phyloP scores from a whole-genome alignment of 2,113 vertebrate species.

The Podarcis cretensis region DNA sequence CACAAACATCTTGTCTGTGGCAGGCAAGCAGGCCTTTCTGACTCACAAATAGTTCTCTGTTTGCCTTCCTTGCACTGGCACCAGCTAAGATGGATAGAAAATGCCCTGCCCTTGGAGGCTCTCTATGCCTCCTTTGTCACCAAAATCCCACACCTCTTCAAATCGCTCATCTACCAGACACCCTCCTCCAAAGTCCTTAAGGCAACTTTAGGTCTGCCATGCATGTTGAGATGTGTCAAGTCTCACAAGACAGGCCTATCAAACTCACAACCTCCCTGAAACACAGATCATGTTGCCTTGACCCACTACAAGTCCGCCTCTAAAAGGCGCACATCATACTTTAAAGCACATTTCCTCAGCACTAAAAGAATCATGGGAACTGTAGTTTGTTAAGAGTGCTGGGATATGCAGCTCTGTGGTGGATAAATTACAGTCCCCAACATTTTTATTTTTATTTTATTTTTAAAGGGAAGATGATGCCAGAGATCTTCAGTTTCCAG shows the following conservation, averaged over 20 bases:
- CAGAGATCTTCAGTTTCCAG: no score
- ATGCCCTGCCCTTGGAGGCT: background rate
- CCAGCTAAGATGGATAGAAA: background rate
- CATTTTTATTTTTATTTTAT: no score
- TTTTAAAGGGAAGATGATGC: no score
- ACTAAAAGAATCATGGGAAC: no score
- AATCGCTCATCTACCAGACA: background rate
- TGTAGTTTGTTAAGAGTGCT: no score
- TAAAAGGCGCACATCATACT: background rate
- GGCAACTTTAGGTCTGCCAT: background rate
- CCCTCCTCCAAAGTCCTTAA: background rate
- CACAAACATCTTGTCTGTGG: background rate
- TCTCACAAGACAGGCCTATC: background rate
- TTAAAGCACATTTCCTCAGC: no score
- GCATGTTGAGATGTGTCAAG: background rate
- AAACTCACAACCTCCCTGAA: background rate
- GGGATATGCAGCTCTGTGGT: no score
- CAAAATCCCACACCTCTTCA: background rate
- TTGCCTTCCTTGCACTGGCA: rapidly evolving
- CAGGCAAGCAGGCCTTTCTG: background rate
- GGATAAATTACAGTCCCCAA: no score
- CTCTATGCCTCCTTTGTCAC: background rate
- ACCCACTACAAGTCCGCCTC: background rate
- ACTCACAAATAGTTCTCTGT: constrained; percentile 2
- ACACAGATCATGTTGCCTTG: background rate